Conservation (phyloP, 1,140 invertebrate genomes). For the Phenacoccus solenopsis region DNA sequence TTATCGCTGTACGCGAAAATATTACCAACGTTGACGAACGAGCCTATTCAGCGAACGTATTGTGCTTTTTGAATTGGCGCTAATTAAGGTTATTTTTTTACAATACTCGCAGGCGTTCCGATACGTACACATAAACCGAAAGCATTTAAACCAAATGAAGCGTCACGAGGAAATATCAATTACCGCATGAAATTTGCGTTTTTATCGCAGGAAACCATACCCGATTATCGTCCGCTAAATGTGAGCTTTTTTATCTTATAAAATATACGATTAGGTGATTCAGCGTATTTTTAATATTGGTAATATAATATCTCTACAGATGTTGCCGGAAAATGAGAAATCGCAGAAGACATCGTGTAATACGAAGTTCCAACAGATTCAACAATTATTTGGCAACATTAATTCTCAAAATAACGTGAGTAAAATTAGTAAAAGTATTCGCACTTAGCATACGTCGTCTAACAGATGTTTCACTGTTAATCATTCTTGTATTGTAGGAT, state of each 20-base stretch:
- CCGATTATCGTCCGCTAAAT: conserved; percentile 63
- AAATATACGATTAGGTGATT: background rate
- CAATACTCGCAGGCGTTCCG: conserved; percentile 39
- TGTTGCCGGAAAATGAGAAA: conserved; percentile 41
- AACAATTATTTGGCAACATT: conserved; percentile 50
- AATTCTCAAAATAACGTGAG: conserved; percentile 19
- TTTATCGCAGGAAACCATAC: conserved; percentile 63
- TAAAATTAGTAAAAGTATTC: no score
- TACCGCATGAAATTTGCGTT: conserved; percentile 75
- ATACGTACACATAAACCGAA: conserved; percentile 59
- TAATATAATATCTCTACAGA: conserved; percentile 18
- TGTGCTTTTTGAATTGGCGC: no score
- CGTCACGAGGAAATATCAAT: conserved; percentile 45
- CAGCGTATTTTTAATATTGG: conserved; percentile 11
- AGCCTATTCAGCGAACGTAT: no score
- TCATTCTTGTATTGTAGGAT: conserved; percentile 7
- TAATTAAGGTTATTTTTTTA: no score
- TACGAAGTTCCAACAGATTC: conserved; percentile 61
- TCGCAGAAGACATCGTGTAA: conserved; percentile 61
- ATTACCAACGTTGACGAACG: no score
- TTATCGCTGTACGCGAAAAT: no score
- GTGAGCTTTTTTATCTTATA: conserved; percentile 26
- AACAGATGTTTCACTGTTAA: no score
- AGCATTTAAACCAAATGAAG: conserved; percentile 41
- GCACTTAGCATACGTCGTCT: no score